Conservation (phyloP, 2,888 invertebrate genomes). For the Lycocerus yunnanus region DNA sequence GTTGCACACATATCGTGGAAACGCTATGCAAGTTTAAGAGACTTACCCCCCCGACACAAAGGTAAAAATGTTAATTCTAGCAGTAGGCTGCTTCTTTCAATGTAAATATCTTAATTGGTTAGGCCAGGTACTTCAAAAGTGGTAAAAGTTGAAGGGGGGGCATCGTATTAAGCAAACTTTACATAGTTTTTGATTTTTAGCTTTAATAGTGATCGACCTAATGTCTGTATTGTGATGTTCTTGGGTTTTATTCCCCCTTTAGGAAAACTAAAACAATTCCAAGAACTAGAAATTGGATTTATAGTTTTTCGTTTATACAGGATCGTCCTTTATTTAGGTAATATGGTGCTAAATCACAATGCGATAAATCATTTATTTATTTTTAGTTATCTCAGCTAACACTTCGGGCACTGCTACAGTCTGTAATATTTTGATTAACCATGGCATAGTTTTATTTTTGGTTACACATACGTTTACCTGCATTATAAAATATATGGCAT, state of each 20-base stretch:
- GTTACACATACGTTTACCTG: slow-evolving; percentile 29
- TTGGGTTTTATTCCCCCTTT: neutral
- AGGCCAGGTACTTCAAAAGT: no score
- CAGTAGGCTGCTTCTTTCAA: no score
- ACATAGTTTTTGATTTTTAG: neutral
- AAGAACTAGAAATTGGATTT: slow-evolving; percentile 1
- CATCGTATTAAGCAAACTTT: no score
- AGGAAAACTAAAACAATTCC: neutral
- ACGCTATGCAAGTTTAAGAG: slow-evolving; percentile 13
- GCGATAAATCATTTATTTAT: neutral
- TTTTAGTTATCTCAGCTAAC: slow-evolving; percentile 22
- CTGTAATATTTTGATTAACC: slow-evolving; percentile 13
- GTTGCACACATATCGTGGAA: slow-evolving; percentile 20
- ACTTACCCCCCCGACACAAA: slow-evolving; percentile 21
- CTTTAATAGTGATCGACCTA: neutral
- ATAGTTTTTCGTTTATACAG: slow-evolving; percentile 28
- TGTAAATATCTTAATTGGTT: no score
- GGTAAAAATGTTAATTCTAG: no score
- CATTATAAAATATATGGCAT: slow-evolving; percentile 21
- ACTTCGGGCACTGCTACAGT: slow-evolving; percentile 25
- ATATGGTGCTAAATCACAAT: neutral
- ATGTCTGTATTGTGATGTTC: neutral
- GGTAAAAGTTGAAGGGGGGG: no score
- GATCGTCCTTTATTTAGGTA: slow-evolving; percentile 12
- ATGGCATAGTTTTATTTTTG: slow-evolving; percentile 25